Percentiles rank a stretch among this genome's conserved stretches.
These are phyloP conservation scores for Littorina saxatilis DNA, from an alignment of 1,140 invertebrate genomes.

Conservation along the genomic window DNA sequence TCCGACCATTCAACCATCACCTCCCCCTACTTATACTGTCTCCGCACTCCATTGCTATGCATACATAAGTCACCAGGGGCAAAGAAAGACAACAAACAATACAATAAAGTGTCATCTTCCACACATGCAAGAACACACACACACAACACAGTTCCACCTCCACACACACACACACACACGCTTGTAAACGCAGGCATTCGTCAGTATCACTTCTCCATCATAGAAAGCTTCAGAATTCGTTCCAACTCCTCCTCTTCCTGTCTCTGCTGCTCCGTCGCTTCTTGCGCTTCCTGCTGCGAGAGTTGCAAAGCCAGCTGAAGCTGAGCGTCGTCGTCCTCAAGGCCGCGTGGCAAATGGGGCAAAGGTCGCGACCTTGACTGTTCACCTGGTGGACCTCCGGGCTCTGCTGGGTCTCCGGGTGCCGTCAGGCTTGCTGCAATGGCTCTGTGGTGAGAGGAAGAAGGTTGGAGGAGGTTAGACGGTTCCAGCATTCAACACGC, in stretches of 20 bases:
- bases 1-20: too few relatives aligned
- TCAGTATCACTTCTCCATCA: slow-evolving; percentile 83
- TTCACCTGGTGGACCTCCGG: neutral
- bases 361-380: neutral
- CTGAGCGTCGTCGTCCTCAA: slow-evolving; percentile 76
- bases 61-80: too few relatives aligned
- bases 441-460: slow-evolving; percentile 22
- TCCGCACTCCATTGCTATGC: too few relatives aligned
- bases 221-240: slow-evolving; percentile 84
- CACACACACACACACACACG: too few relatives aligned
- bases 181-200: neutral
- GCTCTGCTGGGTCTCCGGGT: neutral
- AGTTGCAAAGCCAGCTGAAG: slow-evolving; percentile 84
- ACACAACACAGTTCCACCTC: too few relatives aligned
- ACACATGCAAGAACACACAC: too few relatives aligned
- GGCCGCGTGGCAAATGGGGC: neutral
- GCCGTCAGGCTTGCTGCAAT: slow-evolving; percentile 37
- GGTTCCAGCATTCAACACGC: too few relatives aligned
- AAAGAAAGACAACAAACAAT: too few relatives aligned
- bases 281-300: slow-evolving; percentile 83
- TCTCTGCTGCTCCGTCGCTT: slow-evolving; percentile 81
- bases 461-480: too few relatives aligned
- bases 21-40: too few relatives aligned
- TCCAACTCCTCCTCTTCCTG: slow-evolving; percentile 88
- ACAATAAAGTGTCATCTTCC: too few relatives aligned